phyloP scores from a whole-genome alignment of 2,113 vertebrate species.

The Brachypodius melanocephalos region DNA sequence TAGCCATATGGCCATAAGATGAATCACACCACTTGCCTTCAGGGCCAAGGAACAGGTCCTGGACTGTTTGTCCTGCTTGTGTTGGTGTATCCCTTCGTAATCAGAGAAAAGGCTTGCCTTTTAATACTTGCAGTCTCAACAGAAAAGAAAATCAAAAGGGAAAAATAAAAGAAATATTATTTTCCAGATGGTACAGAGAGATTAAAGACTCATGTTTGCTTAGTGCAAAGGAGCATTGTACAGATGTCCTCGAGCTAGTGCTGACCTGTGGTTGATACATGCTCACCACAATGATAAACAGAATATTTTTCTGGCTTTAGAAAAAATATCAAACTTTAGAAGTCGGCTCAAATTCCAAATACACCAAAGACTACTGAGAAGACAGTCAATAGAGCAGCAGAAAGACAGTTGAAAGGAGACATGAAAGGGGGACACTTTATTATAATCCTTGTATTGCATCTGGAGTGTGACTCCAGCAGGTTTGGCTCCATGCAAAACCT shows the following conservation, averaged over 20 bases:
- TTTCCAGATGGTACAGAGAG: slow-evolving; percentile 43
- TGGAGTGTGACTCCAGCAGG: not conserved
- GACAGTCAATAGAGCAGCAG: not conserved
- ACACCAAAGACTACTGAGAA: not conserved
- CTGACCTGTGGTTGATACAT: not conserved
- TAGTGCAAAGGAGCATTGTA: not conserved
- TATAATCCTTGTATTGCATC: not conserved
- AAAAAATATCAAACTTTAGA: not conserved
- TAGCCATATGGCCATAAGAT: not conserved
- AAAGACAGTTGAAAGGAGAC: not conserved
- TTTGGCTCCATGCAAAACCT: not conserved
- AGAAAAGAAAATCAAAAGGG: not conserved
- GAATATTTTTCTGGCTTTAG: not conserved
- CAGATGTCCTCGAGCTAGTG: not conserved
- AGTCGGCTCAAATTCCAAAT: not conserved
- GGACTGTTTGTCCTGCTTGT: not conserved
- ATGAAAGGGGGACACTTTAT: not conserved
- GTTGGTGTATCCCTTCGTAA: not conserved
- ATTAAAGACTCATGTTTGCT: slow-evolving; percentile 33
- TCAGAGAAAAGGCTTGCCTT: not conserved
- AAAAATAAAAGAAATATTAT: slow-evolving; percentile 19
- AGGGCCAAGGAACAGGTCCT: not conserved
- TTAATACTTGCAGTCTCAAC: not conserved
- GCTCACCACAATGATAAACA: not conserved
- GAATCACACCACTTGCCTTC: slow-evolving; percentile 10